A percentile compares a stretch with the other conserved stretches of the same genome.
These are phyloP conservation scores for Saturnia pavonia DNA, from an alignment of 2,888 invertebrate genomes.

Conservation along the genomic window DNA sequence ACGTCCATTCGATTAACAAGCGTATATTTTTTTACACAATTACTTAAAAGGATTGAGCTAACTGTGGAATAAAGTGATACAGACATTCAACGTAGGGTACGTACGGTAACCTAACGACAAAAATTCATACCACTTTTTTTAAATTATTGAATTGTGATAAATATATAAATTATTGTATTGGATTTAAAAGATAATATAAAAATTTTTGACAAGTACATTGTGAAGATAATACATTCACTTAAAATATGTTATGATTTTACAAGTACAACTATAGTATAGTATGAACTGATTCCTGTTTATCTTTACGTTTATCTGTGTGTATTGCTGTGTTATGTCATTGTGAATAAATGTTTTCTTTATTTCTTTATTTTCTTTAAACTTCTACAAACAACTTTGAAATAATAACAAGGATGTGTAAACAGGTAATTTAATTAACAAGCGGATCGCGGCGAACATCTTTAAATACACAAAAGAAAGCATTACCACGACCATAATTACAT, in stretches of 20 bases:
- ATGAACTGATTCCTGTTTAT: no score
- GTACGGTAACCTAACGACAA: no score
- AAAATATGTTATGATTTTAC: not conserved
- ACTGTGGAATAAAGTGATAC: not conserved
- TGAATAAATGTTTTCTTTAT: no score
- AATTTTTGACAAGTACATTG: not conserved
- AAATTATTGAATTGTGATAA: no score
- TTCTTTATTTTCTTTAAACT: no score
- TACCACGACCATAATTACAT: slow-evolving; percentile 73
- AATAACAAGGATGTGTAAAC: slow-evolving; percentile 69
- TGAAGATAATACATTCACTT: no score
- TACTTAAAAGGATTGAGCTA: not conserved
- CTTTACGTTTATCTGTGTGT: no score
- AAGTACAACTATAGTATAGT: no score
- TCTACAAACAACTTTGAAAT: slow-evolving; percentile 63
- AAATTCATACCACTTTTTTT: not conserved
- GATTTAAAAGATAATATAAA: no score
- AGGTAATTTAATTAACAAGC: slow-evolving; percentile 75
- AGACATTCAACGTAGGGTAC: not conserved
- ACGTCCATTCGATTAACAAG: slow-evolving; percentile 13
- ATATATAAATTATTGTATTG: no score
- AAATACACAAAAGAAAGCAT: slow-evolving; percentile 74
- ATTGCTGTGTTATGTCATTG: no score
- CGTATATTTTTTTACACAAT: not conserved
- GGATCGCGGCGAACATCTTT: slow-evolving; percentile 58